Evolutionary conservation across 2,113 vertebrate species (phyloP), one percentile per base, ranked within the genome.

Genomic region (Cinclus mexicanus): DNA sequence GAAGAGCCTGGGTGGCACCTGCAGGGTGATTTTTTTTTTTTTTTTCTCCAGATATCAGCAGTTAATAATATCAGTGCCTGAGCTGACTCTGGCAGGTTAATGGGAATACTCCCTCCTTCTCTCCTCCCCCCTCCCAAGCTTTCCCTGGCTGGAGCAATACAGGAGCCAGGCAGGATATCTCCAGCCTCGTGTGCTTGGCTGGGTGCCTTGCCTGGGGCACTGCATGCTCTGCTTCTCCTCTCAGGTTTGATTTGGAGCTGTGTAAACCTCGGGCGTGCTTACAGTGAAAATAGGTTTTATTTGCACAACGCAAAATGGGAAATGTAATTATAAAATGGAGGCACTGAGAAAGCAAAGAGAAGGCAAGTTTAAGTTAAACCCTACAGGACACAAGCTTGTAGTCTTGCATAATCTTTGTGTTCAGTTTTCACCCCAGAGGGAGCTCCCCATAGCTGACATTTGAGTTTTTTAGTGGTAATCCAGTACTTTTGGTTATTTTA

Each of bases 181-280:
- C 78, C 63, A 44, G 44, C 69, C 16, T 52, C 0, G 1, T 1
- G 1, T 12, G 14, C 50, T 29, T 90, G 82, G 60, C 69, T 26
- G 29, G 1, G 2, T 74, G 74, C 83, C 83, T 86, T 74, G 74
- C 83, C 83, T 86, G 0, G 0, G 59, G 90, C 42, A 7, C 49
- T 70, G 42, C 25, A 21, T 55, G 67, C 79, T 72, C 76, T 18
- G 59, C 68, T 68, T 72, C 83, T 86, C 55, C 67, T 35, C 9
- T 39, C 3, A 6, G 49, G 35, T 61, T 83, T 77, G 84, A 77
- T 84, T 57, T 70, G 69, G 50, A 87, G 78, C 81, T 61, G 41
- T 0, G 6, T 41, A 50, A 93, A 71, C 71, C 29, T 33, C 1
- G 1, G 49, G 56, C 0, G 0, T n/a, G 59, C 81, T 87, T 35